A percentile compares a stretch with the other conserved stretches of the same genome.
Evolutionary conservation across 1,140 invertebrate species (phyloP).

Genomic region (Muscidifurax raptorellus): DNA sequence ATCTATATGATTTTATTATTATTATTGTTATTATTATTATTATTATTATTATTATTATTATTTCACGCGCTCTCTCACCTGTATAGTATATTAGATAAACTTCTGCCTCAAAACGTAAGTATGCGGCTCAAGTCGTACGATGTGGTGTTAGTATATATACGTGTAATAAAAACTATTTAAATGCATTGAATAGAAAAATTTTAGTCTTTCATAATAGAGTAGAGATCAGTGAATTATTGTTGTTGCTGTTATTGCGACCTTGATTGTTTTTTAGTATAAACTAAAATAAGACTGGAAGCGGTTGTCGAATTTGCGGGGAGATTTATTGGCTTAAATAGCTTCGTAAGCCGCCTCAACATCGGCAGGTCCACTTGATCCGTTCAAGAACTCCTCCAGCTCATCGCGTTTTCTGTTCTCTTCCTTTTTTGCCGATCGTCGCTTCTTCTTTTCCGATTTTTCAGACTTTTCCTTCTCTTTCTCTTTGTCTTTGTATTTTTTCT

Average conservation of each 20-base stretch:
- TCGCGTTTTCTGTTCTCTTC: constrained; percentile 75
- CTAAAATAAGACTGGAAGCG: neutral
- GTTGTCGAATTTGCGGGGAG: neutral
- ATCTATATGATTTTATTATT: neutral
- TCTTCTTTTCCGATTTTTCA: constrained; percentile 69
- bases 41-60: neutral
- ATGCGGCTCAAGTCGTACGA: neutral
- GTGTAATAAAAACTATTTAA: constrained; percentile 35
- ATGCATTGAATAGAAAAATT: constrained; percentile 37
- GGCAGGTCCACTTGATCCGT: constrained; percentile 73
- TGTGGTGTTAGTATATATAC: neutral
- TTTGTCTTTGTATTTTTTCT: constrained; percentile 73
- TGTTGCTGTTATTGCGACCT: neutral
- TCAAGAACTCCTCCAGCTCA: constrained; percentile 82
- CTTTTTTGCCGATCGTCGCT: constrained; percentile 69
- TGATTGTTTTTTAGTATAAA: neutral
- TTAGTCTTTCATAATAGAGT: constrained; percentile 37
- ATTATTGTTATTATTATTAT: neutral
- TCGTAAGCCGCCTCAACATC: constrained; percentile 77
- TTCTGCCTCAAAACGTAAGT: constrained; percentile 4
- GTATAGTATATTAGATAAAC: neutral
- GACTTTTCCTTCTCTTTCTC: constrained; percentile 73
- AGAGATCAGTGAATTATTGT: constrained; percentile 32
- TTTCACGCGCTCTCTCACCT: neutral
- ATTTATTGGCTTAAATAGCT: constrained; percentile 71